Conservation (phyloP, 2,113 vertebrate species). For the Microcebus griseorufus region DNA sequence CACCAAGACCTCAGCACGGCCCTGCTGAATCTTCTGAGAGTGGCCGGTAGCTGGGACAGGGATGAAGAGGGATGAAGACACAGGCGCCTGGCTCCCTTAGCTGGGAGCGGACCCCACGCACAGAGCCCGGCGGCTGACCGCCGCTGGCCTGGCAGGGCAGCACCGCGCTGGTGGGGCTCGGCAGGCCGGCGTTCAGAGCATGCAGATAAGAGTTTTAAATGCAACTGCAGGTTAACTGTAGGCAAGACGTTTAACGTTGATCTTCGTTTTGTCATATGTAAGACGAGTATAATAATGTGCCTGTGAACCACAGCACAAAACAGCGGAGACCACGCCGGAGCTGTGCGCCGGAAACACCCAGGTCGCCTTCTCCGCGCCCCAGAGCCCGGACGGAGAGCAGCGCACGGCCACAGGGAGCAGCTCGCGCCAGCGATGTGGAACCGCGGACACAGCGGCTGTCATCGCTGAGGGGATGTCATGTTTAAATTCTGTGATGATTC, state of each 20-base stretch:
- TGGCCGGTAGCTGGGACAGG: fast-evolving
- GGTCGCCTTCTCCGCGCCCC: background rate
- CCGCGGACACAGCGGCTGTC: fast-evolving
- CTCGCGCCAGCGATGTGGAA: no score
- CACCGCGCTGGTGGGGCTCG: fast-evolving
- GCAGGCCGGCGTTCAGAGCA: background rate
- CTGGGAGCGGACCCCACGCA: background rate
- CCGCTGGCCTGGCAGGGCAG: fast-evolving
- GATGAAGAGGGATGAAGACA: background rate
- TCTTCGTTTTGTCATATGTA: background rate
- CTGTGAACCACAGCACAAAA: background rate
- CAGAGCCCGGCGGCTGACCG: background rate
- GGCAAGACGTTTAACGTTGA: background rate
- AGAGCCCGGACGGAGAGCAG: background rate
- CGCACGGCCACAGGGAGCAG: background rate
- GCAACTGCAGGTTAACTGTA: no score
- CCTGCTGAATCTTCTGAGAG: background rate
- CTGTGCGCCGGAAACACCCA: fast-evolving
- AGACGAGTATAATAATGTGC: background rate
- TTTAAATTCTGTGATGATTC: background rate
- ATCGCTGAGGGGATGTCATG: fast-evolving
- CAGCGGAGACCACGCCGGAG: fast-evolving
- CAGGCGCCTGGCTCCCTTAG: fast-evolving
- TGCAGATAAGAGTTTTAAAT: fast-evolving
- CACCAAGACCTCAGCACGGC: fast-evolving